A percentile compares a stretch with the other conserved stretches of the same genome.
Conservation (phyloP, 2,113 vertebrate species). For the Okapia johnstoni region DNA sequence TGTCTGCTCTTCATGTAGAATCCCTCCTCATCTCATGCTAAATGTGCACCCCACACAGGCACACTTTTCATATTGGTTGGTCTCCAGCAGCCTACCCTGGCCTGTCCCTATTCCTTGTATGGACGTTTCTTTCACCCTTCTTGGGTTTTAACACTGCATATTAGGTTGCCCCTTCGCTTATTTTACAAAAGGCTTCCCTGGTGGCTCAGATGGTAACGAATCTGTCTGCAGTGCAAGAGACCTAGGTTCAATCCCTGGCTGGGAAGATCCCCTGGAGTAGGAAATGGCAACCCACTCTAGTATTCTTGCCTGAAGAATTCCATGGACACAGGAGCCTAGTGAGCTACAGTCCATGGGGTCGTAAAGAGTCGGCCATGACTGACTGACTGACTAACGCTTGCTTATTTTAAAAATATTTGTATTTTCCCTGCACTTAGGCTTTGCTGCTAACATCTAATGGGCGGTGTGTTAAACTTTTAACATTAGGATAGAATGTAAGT, state of each 20-base stretch:
- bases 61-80: not conserved
- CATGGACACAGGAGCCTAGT: not conserved
- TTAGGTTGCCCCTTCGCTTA: not conserved
- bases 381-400: not conserved
- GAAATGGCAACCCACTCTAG: not conserved
- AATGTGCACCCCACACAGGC: not conserved
- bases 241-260: not conserved
- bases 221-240: not conserved
- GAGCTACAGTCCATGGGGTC: not conserved
- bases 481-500: not conserved
- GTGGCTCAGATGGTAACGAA: not conserved
- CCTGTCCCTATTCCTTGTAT: not conserved
- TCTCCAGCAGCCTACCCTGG: not conserved
- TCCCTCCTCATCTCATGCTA: not conserved
- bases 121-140: not conserved
- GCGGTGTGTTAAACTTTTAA: not conserved
- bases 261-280: not conserved
- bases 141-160: not conserved
- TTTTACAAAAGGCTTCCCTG: not conserved
- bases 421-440: not conserved
- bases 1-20: not conserved
- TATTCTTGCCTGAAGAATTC: not conserved
- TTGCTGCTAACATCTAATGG: not conserved
- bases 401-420: not conserved
- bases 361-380: not conserved